These are phyloP conservation scores for Habrosyne pyritoides DNA, from an alignment of 2,888 invertebrate genomes.

Conservation along the genomic window DNA sequence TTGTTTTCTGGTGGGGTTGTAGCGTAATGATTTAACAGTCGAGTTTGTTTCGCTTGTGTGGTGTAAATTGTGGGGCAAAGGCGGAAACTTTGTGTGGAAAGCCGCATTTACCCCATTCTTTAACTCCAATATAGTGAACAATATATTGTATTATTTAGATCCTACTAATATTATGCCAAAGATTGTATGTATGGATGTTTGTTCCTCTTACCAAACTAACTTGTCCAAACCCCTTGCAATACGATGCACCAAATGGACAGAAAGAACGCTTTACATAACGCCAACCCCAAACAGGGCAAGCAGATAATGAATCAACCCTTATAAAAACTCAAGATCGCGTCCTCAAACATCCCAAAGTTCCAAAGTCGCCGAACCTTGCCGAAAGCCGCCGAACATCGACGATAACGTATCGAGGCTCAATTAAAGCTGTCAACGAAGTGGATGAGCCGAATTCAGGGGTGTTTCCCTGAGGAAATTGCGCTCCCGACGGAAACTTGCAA, in stretches of 20 bases:
- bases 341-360: not conserved
- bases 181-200: no score
- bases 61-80: slow-evolving; percentile 7
- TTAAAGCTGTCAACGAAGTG: slow-evolving; percentile 44
- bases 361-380: slow-evolving; percentile 10
- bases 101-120: no score
- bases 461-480: slow-evolving; percentile 6
- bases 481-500: not conserved
- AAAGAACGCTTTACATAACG: no score
- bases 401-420: slow-evolving; percentile 51
- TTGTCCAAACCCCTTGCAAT: no score
- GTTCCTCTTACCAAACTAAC: no score
- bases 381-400: slow-evolving; percentile 14
- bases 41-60: slow-evolving; percentile 22
- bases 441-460: slow-evolving; percentile 9
- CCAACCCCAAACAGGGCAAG: no score
- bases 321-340: not conserved
- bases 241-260: no score
- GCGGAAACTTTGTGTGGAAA: not conserved
- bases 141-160: no score
- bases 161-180: no score
- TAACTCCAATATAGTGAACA: no score
- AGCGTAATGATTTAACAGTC: slow-evolving; percentile 29
- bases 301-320: no score
- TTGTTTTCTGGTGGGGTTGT: slow-evolving; percentile 27